Evolutionary conservation across 2,113 vertebrate genomes (phyloP), one percentile per base, ranked within the genome.

Genomic region (Struthidea cinerea): DNA sequence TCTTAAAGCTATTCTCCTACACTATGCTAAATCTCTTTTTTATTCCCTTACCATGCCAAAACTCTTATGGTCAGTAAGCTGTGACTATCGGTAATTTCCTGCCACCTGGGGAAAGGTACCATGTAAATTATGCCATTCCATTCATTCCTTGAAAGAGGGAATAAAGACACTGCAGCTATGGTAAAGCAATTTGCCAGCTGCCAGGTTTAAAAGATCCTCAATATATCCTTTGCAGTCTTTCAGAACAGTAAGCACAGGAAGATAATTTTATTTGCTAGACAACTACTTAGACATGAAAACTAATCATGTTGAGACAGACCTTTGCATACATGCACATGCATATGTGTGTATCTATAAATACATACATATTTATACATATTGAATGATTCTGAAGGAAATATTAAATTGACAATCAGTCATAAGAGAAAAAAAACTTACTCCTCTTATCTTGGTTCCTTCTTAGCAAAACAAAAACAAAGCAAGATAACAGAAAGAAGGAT

Each of bases 151-250:
- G 59, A 93, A 93, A 91, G 49, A 94, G 79, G 35, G 32, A 91
- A 93, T 89, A 94, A 94, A 93, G 85, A 92, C 28, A 76, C 63
- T 53, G 57, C 22, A 41, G 33, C 64, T 77, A 74, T n/a, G 39
- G 93, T 84, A 92, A 92, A 90, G 56, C 33, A 96, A 91, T 87
- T 91, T 92, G 76, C 80, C 63, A 92, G 73, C 55, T 94, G 86
- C 87, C 89, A 92, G 50, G 35, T 90, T 91, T 92, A 86, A 77
- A 94, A 95, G 76, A 74, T 67, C 42, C 59, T 77, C 55, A 90
- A 74, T 65, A 80, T 70, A 80, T 65, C 71, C 84, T 80, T 42
- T 77, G 71, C 83, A 69, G 57, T 79, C 89, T 92, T 89, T 94
- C 84, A 96, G 73, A 92, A 90, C 26, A 80, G 55, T 77, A 96